Percentiles rank a stretch among this genome's conserved stretches.
Evolutionary conservation across 2,888 invertebrate genomes (phyloP).

Genomic region (Pandemis heparana): DNA sequence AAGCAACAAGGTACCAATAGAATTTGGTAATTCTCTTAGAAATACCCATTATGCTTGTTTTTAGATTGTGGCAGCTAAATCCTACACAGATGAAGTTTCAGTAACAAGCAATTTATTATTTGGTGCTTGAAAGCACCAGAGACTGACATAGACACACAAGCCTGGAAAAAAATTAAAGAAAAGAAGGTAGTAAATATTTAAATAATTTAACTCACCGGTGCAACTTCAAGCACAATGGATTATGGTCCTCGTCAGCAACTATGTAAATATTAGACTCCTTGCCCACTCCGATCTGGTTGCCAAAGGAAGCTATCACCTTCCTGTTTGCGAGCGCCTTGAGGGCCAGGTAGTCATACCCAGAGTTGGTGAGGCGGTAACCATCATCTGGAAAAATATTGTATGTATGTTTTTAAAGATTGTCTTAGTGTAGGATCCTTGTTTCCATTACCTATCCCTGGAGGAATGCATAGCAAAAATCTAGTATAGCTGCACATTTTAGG

Average conservation of each 20-base stretch:
- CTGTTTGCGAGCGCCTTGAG: conserved; percentile 94
- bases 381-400: conserved; percentile 87
- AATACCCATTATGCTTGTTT: too few relatives aligned
- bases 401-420: neutral
- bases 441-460: too few relatives aligned
- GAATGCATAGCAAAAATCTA: too few relatives aligned
- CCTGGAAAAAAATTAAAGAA: neutral
- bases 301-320: conserved; percentile 93
- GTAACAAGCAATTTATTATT: too few relatives aligned
- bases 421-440: too few relatives aligned
- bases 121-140: too few relatives aligned
- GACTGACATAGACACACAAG: too few relatives aligned
- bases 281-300: conserved; percentile 99
- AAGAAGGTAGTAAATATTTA: neutral
- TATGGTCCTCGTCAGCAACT: conserved; percentile 92
- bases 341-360: conserved; percentile 98
- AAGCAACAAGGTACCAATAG: too few relatives aligned
- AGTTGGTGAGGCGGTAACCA: conserved; percentile 97
- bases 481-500: too few relatives aligned
- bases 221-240: conserved; percentile 95
- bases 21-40: too few relatives aligned
- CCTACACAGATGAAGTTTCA: too few relatives aligned
- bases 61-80: too few relatives aligned
- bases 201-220: conserved; percentile 86
- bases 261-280: conserved; percentile 99